A percentile compares a stretch with the other conserved stretches of the same genome.
Conservation (phyloP, 2,797 vertebrate species). For the Takifugu ocellatus region DNA sequence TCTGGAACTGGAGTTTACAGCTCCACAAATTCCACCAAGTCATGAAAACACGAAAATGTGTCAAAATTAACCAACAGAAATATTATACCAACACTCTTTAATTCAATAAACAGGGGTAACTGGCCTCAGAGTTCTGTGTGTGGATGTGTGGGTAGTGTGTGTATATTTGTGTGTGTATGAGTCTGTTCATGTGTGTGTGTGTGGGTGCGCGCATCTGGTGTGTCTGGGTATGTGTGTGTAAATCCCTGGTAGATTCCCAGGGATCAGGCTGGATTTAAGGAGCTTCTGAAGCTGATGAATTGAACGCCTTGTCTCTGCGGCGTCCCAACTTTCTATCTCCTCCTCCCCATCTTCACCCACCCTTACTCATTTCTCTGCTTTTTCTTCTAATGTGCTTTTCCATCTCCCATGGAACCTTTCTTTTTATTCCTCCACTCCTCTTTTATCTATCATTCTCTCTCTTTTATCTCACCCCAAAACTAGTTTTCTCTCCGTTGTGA, state of each 20-base stretch:
- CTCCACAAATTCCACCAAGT: too few species aligned
- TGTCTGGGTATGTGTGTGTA: slow-evolving; percentile 24
- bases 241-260: slow-evolving; percentile 55
- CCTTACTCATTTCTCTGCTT: slow-evolving; percentile 20
- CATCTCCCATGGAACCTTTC: not conserved
- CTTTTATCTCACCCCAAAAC: not conserved
- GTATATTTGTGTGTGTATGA: slow-evolving; percentile 1
- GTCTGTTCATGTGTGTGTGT: slow-evolving; percentile 3
- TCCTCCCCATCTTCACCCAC: slow-evolving; percentile 29
- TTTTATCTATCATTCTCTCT: slow-evolving; percentile 5
- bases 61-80: not conserved
- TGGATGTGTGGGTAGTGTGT: slow-evolving; percentile 13
- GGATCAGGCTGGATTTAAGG: slow-evolving; percentile 71
- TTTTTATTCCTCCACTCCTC: not conserved
- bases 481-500: slow-evolving; percentile 37
- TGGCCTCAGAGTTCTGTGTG: slow-evolving; percentile 17
- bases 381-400: not conserved
- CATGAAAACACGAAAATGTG: not conserved
- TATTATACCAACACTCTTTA: not conserved
- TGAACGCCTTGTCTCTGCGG: slow-evolving; percentile 65
- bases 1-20: too few species aligned
- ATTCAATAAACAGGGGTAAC: slow-evolving; percentile 10
- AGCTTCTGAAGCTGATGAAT: slow-evolving; percentile 70
- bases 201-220: slow-evolving; percentile 9
- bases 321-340: slow-evolving; percentile 46